Base-by-base conservation (phyloP, 2,888 invertebrate genomes). In the Philonicus albiceps region DNA sequence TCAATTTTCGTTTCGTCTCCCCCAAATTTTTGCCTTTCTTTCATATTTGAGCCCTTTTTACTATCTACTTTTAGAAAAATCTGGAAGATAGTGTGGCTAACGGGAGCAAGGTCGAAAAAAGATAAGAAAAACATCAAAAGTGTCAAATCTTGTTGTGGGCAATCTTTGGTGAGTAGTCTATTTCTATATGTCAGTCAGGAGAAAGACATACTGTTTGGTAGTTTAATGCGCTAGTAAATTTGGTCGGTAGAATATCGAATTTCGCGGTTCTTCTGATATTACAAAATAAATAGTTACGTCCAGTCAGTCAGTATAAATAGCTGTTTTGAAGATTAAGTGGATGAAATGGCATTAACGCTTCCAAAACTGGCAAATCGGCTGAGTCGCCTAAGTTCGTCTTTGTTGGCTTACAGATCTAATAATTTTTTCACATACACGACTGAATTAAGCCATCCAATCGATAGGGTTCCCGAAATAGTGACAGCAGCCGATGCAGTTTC, bases 381-480 rank as follows among this genome's bases (percentile, higher is more conserved):
- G 13, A 43, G 43, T 2, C 72, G 43, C 22, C 16, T 30, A 27
- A 30, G n/a, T 8, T 6, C 73, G 4, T 34, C 64, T 2, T 0
- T 72, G n/a, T 16, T 84, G 22, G 19, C 40, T 37, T 37, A 19
- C 6, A 27, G 75, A 13, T 13, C 49, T 30, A 85, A 85, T 27
- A 85, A 74, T 85, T 86, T 31, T 43, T 80, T 72, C 13, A 81
- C 85, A 5, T 86, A 86, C 53, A 16, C 74, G 11, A 85, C 95
- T 88, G 97, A 97, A 91, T 94, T 97, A 73, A 94, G 97, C 55
- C 96, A 97, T 93, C 96, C 97, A 16, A 92, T 96, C 89, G 94
- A 95, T 88, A 94, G 95, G 88, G 94, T 95, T 87, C 97, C 97
- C 0, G 95, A 95, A 91, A 95, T 94, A 93, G 93, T 95, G 22